phyloP scores from a whole-genome alignment of 2,888 invertebrate species.

The Pelosia muscerda region DNA sequence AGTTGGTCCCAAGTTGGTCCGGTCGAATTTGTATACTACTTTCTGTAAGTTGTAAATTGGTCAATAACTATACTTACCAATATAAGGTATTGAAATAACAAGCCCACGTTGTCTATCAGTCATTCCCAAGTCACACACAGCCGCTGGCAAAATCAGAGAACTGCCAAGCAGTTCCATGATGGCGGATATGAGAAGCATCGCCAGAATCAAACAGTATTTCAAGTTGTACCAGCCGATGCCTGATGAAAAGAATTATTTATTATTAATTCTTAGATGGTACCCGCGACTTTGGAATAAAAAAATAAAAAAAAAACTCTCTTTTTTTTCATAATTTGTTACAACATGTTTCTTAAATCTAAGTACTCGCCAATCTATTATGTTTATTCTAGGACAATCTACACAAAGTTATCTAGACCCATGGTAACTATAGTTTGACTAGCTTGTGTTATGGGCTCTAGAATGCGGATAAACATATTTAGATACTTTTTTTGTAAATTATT shows the following conservation, averaged over 20 bases:
- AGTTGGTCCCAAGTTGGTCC: too few relatives aligned
- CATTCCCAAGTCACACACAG: constrained; percentile 9
- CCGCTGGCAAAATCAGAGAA: constrained; percentile 3
- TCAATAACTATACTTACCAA: not conserved
- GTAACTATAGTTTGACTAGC: too few relatives aligned
- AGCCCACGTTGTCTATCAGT: constrained; percentile 11
- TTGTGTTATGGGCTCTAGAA: too few relatives aligned
- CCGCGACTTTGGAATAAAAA: too few relatives aligned
- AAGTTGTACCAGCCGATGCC: constrained; percentile 13
- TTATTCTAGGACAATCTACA: too few relatives aligned
- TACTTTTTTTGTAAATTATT: too few relatives aligned
- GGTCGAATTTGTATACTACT: not conserved
- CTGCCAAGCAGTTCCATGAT: constrained; percentile 6
- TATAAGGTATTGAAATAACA: constrained; percentile 13
- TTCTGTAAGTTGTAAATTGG: not conserved
- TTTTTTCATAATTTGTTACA: too few relatives aligned
- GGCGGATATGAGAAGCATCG: constrained; percentile 20
- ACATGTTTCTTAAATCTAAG: too few relatives aligned
- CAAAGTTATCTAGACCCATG: too few relatives aligned
- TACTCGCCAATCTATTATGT: too few relatives aligned
- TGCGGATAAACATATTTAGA: too few relatives aligned
- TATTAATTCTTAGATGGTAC: not conserved
- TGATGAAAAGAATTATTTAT: not conserved
- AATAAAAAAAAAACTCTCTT: too few relatives aligned
- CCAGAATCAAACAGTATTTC: constrained; percentile 28